Evolutionary conservation across 2,797 vertebrate genomes (phyloP).

Genomic region (Thalassophryne amazonica): DNA sequence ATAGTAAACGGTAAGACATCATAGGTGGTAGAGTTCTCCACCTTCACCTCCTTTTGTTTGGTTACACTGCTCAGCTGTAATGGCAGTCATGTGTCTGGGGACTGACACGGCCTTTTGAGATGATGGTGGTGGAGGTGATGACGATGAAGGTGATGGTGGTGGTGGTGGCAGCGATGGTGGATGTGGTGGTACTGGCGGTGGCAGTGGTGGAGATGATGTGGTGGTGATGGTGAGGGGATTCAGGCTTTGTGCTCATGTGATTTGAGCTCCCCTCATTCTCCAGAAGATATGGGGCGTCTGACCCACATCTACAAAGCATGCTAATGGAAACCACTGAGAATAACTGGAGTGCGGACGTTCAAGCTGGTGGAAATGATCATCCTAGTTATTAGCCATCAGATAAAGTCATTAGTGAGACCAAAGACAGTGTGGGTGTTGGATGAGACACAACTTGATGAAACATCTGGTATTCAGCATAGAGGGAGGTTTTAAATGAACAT

Average conservation of each 20-base stretch:
- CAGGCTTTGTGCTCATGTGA: constrained; percentile 36
- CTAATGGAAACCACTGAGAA: constrained; percentile 27
- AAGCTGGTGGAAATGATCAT: constrained; percentile 59
- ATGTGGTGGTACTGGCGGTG: too few relatives aligned
- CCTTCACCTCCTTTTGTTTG: not conserved
- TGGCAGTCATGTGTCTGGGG: constrained; percentile 33
- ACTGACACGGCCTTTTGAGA: constrained; percentile 17
- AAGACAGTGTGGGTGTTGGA: not conserved
- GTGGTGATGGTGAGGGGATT: too few relatives aligned
- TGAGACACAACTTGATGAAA: not conserved
- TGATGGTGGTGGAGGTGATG: too few relatives aligned
- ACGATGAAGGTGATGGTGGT: too few relatives aligned
- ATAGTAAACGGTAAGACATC: too few relatives aligned
- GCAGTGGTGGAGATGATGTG: too few relatives aligned
- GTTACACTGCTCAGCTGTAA: constrained; percentile 21
- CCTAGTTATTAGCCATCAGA: constrained; percentile 51
- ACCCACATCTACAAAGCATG: constrained; percentile 72
- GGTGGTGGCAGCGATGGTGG: too few relatives aligned
- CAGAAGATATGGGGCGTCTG: constrained; percentile 52
- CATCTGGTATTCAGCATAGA: constrained; percentile 6
- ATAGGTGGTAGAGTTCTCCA: not conserved
- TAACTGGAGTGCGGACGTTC: constrained; percentile 4
- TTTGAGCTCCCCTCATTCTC: not conserved
- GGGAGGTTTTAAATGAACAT: constrained; percentile 8
- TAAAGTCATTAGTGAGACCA: constrained; percentile 32